Conservation (phyloP, 2,888 invertebrate genomes). For the Platerodrilus igneus region DNA sequence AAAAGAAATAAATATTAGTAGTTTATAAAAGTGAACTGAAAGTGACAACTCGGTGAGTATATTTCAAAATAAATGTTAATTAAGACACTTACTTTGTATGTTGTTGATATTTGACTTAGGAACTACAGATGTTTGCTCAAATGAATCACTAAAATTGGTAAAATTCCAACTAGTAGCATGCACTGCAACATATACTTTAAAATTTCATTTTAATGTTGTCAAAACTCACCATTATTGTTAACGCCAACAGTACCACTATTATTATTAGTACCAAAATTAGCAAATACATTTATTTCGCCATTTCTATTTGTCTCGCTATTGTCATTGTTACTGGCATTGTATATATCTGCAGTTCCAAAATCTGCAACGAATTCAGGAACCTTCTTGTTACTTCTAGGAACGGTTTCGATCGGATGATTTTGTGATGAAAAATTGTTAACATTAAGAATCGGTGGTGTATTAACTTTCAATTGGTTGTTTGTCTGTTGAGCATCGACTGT, state of each 20-base stretch:
- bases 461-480: too few species aligned
- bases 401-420: slow-evolving; percentile 5
- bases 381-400: slow-evolving; percentile 14
- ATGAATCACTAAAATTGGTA: slow-evolving; percentile 35
- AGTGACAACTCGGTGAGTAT: too few species aligned
- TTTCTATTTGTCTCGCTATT: slow-evolving; percentile 27
- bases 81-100: slow-evolving; percentile 46
- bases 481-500: slow-evolving; percentile 15
- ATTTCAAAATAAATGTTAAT: too few species aligned
- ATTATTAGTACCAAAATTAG: slow-evolving; percentile 70
- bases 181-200: slow-evolving; percentile 7
- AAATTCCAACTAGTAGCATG: slow-evolving; percentile 35
- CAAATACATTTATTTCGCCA: too few species aligned
- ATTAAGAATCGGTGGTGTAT: too few species aligned
- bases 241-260: too few species aligned
- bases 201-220: background rate
- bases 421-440: slow-evolving; percentile 7
- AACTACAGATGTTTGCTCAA: slow-evolving; percentile 45
- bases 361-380: slow-evolving; percentile 58
- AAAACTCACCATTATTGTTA: slow-evolving; percentile 50
- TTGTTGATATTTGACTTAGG: slow-evolving; percentile 42
- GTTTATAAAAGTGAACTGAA: too few species aligned
- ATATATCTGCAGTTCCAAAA: slow-evolving; percentile 67
- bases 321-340: slow-evolving; percentile 51
- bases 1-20: too few species aligned